Conservation (phyloP, 1,140 invertebrate species). For the Sinella curviseta region DNA sequence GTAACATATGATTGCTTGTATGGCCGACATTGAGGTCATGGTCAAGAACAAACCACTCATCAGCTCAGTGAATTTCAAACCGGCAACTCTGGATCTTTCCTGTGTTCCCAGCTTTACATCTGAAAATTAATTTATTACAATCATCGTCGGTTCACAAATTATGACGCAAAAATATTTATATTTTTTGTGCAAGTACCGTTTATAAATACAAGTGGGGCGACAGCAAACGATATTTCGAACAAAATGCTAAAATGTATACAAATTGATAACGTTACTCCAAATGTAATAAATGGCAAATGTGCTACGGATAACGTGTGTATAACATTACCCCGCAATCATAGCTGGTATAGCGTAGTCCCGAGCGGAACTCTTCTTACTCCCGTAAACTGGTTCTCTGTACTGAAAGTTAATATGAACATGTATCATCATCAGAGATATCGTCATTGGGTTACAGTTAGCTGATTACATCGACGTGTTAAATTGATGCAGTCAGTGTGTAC, state of each 20-base stretch:
- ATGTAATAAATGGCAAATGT: too few relatives aligned
- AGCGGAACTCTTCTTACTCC: neutral
- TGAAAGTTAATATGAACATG: too few relatives aligned
- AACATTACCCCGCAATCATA: neutral
- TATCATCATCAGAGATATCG: too few relatives aligned
- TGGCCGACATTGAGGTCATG: neutral
- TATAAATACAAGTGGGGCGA: neutral
- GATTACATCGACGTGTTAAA: too few relatives aligned
- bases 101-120: neutral
- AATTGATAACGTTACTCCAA: too few relatives aligned
- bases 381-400: slow-evolving; percentile 1
- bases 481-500: neutral
- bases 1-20: neutral
- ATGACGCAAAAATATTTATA: too few relatives aligned
- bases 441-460: too few relatives aligned
- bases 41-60: neutral
- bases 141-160: too few relatives aligned
- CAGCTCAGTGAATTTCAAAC: neutral
- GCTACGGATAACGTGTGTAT: too few relatives aligned
- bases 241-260: neutral
- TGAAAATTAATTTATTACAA: neutral
- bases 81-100: neutral
- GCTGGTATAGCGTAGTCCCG: neutral
- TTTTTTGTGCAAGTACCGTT: too few relatives aligned
- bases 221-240: neutral